phyloP scores from a whole-genome alignment of 1,140 invertebrate genomes.

The Psilanteris sp. region DNA sequence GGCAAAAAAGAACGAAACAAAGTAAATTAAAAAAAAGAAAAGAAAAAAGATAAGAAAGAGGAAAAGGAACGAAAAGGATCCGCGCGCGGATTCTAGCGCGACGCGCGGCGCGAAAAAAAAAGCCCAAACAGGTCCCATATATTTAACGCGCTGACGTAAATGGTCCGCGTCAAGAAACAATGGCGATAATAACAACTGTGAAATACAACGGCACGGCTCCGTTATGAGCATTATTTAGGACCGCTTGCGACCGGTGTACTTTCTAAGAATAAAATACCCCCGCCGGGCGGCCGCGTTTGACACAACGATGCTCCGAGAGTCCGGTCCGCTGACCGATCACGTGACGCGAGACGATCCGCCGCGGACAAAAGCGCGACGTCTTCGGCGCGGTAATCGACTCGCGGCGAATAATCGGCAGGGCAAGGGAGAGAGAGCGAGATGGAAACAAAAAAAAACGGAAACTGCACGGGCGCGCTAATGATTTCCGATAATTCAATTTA shows the following conservation, averaged over 20 bases:
- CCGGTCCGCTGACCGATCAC: slow-evolving; percentile 18
- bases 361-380: slow-evolving; percentile 22
- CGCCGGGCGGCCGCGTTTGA: slow-evolving; percentile 10
- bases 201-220: slow-evolving; percentile 35
- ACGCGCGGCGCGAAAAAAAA: slow-evolving; percentile 9
- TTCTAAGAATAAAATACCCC: slow-evolving; percentile 46
- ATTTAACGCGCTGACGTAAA: slow-evolving; percentile 37
- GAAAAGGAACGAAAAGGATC: too few relatives aligned
- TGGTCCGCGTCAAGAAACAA: slow-evolving; percentile 50
- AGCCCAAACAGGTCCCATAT: slow-evolving; percentile 25
- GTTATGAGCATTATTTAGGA: slow-evolving; percentile 50
- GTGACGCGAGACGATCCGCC: slow-evolving; percentile 25
- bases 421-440: too few relatives aligned
- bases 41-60: too few relatives aligned
- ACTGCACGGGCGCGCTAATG: too few relatives aligned
- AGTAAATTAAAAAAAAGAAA: too few relatives aligned
- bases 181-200: slow-evolving; percentile 45
- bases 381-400: too few relatives aligned
- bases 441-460: too few relatives aligned
- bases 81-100: too few relatives aligned
- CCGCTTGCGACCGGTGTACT: slow-evolving; percentile 31
- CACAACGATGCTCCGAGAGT: slow-evolving; percentile 36
- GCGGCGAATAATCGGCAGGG: too few relatives aligned
- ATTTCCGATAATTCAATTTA: slow-evolving; percentile 55
- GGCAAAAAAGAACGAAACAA: too few relatives aligned